Percentiles rank a stretch among this genome's conserved stretches.
Conservation (phyloP, 1,140 invertebrate species). For the Procambarus virginalis region DNA sequence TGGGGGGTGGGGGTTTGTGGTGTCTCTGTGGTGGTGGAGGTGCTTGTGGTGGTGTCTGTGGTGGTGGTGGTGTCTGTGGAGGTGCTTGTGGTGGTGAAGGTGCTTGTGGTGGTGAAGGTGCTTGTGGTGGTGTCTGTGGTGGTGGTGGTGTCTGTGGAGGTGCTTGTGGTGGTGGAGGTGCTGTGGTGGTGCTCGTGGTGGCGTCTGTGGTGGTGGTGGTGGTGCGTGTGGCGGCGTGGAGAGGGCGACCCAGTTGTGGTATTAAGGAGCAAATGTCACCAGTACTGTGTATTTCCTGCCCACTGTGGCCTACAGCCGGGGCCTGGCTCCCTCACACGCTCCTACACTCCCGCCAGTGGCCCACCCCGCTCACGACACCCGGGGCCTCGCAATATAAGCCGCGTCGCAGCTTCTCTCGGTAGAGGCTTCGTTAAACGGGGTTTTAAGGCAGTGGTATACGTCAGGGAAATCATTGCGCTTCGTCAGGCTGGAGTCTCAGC, state of each 20-base stretch:
- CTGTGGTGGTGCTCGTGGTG: background rate
- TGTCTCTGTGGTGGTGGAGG: too few species aligned
- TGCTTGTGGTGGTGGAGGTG: background rate
- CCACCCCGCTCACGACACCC: background rate
- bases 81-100: too few species aligned
- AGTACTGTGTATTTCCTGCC: background rate
- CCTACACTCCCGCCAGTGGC: background rate
- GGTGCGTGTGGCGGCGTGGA: background rate
- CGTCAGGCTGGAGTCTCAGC: background rate
- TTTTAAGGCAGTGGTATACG: background rate
- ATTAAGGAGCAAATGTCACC: slow-evolving; percentile 8
- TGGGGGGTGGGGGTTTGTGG: too few species aligned
- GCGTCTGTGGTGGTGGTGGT: background rate
- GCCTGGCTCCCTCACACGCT: background rate
- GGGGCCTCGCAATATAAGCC: background rate
- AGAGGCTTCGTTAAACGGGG: background rate
- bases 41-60: background rate
- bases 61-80: too few species aligned
- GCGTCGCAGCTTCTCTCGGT: background rate
- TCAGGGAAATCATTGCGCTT: background rate
- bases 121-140: background rate
- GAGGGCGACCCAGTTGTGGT: background rate
- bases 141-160: background rate
- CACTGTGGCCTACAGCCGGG: background rate
- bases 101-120: background rate